phyloP scores from a whole-genome alignment of 2,888 invertebrate genomes.

The Elmis aenea region DNA sequence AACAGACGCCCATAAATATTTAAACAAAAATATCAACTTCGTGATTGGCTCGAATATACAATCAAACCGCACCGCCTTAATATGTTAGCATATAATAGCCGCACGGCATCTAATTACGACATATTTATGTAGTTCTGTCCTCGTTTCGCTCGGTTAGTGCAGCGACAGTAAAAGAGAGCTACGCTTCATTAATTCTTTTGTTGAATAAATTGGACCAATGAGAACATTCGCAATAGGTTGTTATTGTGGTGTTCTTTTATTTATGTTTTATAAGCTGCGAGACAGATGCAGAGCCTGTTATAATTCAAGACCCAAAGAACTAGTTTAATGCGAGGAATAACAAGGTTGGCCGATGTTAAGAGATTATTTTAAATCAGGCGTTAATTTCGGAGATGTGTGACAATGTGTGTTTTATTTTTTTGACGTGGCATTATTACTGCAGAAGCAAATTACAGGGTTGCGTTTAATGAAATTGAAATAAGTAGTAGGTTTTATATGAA shows the following conservation, averaged over 20 bases:
- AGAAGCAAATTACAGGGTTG: conserved; percentile 19
- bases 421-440: conserved; percentile 18
- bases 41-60: conserved; percentile 22
- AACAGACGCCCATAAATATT: conserved; percentile 18
- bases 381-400: conserved; percentile 7
- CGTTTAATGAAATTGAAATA: too few relatives aligned
- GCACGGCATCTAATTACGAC: conserved; percentile 7
- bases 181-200: conserved; percentile 2
- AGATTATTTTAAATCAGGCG: too few relatives aligned
- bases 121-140: conserved; percentile 3
- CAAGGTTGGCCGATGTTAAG: too few relatives aligned
- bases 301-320: conserved; percentile 9
- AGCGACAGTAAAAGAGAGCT: background rate
- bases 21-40: conserved; percentile 12
- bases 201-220: conserved; percentile 10
- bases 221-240: conserved; percentile 1
- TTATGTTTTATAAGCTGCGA: background rate
- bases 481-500: too few relatives aligned
- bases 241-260: conserved; percentile 2
- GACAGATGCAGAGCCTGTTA: conserved; percentile 1
- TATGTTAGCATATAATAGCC: conserved; percentile 24
- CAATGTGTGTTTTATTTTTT: conserved; percentile 11
- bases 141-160: conserved; percentile 1
- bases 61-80: conserved; percentile 24
- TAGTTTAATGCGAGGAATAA: conserved; percentile 10